Evolutionary conservation across 2,888 invertebrate species (phyloP), one percentile per base, ranked within the genome.

Genomic region (Pyrochroa serraticornis): DNA sequence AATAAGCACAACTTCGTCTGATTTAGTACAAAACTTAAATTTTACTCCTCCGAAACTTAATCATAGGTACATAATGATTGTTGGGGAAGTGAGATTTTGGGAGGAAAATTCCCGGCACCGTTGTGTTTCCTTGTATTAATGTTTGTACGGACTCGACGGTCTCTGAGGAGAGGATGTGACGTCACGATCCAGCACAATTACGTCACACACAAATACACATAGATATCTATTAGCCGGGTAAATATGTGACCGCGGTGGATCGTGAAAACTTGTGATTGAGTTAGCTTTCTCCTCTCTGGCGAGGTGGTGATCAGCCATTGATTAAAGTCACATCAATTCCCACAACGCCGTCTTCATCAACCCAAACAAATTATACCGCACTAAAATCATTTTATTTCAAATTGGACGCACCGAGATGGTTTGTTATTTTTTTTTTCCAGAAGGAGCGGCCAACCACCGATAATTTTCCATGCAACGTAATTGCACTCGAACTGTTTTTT

Each of bases 191-290:
- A 50, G 48, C 52, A 62, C 67, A 70, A 71, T 71, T 69, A 70
- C 69, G 67, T 69, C 71, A 70, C 69, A 68, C 67, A 75, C 75
- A 75, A 75, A 75, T 72, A 72, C 69, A 71, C 76, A 75, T 77
- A 77, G 74, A 77, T 78, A 77, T 78, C 77, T 77, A 77, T 78
- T 78, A 70, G 71, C 50, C 65, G 64, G 63, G 66, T 63, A 68
- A 70, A 71, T 71, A 71, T 71, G 71, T 71, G 72, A 72, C 70
- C 70, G 71, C 71, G 66, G 64, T 69, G 66, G 69, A 69, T 71
- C 75, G 74, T 75, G 74, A 71, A 72, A 75, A 76, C 71, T 76
- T 75, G 72, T 75, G 75, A 77, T 77, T 76, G 75, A 76, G 74
- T 76, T 77, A 75, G 69, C 65, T 54, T 53, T 52, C 50, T 54